A percentile compares a stretch with the other conserved stretches of the same genome.
phyloP scores from a whole-genome alignment of 2,888 invertebrate genomes.

The Miltochrista miniata region DNA sequence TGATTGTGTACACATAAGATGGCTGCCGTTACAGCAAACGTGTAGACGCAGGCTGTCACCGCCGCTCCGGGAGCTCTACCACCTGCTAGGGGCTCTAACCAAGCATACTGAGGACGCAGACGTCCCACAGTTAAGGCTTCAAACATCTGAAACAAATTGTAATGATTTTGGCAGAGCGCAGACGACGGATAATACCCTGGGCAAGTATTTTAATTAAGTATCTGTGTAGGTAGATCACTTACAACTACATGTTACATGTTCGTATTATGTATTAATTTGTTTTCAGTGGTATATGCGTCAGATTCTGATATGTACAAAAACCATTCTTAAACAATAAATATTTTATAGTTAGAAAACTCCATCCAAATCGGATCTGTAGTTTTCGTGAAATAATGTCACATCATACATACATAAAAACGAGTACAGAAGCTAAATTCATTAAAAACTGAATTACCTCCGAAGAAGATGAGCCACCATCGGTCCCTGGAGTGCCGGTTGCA shows the following conservation, averaged over 20 bases:
- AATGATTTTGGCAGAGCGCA: neutral
- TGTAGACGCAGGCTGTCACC: conserved; percentile 88
- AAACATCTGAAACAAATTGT: conserved; percentile 67
- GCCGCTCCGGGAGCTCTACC: conserved; percentile 90
- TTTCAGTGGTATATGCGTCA: too few relatives aligned
- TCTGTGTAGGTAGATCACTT: too few relatives aligned
- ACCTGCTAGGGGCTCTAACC: conserved; percentile 89
- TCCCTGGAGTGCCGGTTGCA: conserved; percentile 84
- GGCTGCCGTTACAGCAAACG: conserved; percentile 87
- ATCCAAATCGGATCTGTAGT: too few relatives aligned
- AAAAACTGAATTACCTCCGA: conserved; percentile 60
- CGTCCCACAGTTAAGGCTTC: conserved; percentile 89
- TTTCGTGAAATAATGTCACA: too few relatives aligned
- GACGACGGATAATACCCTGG: too few relatives aligned
- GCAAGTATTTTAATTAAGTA: too few relatives aligned
- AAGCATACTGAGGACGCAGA: conserved; percentile 88
- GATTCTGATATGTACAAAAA: too few relatives aligned
- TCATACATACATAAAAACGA: too few relatives aligned
- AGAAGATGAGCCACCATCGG: conserved; percentile 84
- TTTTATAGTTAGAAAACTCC: too few relatives aligned
- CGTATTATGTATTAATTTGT: too few relatives aligned
- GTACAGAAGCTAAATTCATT: neutral
- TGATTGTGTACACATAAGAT: conserved; percentile 87
- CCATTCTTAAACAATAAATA: too few relatives aligned
- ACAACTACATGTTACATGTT: too few relatives aligned